Evolutionary conservation across 2,113 vertebrate species (phyloP).

Genomic region (Protobothrops mucrosquamatus): DNA sequence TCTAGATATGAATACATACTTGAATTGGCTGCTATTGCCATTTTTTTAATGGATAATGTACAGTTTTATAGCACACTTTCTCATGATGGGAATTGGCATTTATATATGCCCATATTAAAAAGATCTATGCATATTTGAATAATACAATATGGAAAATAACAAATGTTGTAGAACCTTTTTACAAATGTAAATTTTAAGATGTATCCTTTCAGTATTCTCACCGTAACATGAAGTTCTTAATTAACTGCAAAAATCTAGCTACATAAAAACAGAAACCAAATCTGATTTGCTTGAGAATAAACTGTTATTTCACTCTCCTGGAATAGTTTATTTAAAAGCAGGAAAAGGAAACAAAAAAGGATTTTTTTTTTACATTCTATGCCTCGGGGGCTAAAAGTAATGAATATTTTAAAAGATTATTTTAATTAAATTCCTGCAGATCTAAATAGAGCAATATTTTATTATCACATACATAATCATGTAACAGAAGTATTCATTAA

Average conservation of each 20-base stretch:
- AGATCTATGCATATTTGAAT: slow-evolving; percentile 60
- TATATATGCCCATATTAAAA: slow-evolving; percentile 64
- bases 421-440: slow-evolving; percentile 88
- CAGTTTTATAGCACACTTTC: slow-evolving; percentile 50
- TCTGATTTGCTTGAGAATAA: slow-evolving; percentile 80
- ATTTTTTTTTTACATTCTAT: slow-evolving; percentile 75
- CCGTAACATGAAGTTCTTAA: slow-evolving; percentile 75
- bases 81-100: slow-evolving; percentile 60
- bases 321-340: slow-evolving; percentile 82
- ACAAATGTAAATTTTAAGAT: slow-evolving; percentile 62
- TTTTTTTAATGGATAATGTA: slow-evolving; percentile 43
- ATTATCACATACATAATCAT: slow-evolving; percentile 78
- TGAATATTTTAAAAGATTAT: slow-evolving; percentile 92
- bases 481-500: slow-evolving; percentile 85
- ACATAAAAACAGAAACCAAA: slow-evolving; percentile 75
- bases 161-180: slow-evolving; percentile 56
- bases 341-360: slow-evolving; percentile 78
- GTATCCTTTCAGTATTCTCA: slow-evolving; percentile 65
- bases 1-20: not conserved
- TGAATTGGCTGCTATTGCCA: slow-evolving; percentile 30
- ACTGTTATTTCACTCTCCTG: slow-evolving; percentile 73
- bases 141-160: slow-evolving; percentile 54
- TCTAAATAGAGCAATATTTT: slow-evolving; percentile 87
- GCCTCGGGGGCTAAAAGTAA: slow-evolving; percentile 80
- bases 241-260: slow-evolving; percentile 76